A percentile compares a stretch with the other conserved stretches of the same genome.
Evolutionary conservation across 2,797 vertebrate genomes (phyloP).

Genomic region (Cheirogaleus major): DNA sequence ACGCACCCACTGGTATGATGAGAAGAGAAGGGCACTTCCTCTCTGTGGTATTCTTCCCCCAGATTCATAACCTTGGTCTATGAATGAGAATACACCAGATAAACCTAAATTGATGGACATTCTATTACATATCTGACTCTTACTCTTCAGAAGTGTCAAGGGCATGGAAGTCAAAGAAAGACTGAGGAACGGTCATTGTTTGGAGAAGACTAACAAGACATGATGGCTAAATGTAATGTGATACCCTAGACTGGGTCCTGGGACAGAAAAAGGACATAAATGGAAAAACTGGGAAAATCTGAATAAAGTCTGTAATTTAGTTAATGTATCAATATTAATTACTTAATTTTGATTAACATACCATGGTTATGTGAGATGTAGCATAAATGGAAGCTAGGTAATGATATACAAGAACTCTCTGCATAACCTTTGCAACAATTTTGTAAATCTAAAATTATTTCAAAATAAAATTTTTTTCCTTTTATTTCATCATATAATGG

Average conservation of each 20-base stretch:
- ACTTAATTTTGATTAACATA: neutral
- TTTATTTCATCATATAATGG: no score
- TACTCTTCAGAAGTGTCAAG: neutral
- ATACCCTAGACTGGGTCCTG: neutral
- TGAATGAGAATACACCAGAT: neutral
- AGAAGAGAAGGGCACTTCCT: neutral
- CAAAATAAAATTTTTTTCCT: no score
- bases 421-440: neutral
- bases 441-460: neutral
- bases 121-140: neutral
- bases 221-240: neutral
- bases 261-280: neutral
- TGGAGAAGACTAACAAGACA: neutral
- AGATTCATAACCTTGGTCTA: neutral
- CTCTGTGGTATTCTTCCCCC: neutral
- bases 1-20: neutral
- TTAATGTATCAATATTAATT: neutral
- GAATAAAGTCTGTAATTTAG: neutral
- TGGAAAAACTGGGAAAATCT: neutral
- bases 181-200: neutral
- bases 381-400: neutral
- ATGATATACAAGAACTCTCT: neutral
- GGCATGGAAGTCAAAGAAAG: neutral
- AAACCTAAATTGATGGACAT: neutral
- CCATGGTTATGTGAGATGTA: neutral